These are phyloP conservation scores for Hippocampus zosterae DNA, from an alignment of 2,113 vertebrate genomes.

Conservation along the genomic window DNA sequence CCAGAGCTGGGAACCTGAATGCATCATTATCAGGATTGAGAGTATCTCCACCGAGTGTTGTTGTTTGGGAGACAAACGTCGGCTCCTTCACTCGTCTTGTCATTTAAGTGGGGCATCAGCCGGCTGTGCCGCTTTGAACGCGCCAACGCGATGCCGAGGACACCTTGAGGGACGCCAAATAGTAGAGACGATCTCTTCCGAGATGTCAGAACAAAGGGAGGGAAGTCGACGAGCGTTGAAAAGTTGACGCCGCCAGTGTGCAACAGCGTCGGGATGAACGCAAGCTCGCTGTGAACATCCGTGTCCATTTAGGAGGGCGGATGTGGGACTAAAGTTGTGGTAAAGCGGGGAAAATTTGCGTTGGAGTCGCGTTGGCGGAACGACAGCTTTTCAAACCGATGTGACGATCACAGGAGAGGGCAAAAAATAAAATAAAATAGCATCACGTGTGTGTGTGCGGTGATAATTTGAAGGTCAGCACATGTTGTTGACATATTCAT, in stretches of 20 bases:
- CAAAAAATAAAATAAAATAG: neutral
- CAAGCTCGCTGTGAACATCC: neutral
- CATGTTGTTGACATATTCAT: conserved; percentile 5
- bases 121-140: conserved; percentile 60
- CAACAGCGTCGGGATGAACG: neutral
- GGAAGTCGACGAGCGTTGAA: conserved; percentile 44
- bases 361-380: neutral
- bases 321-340: neutral
- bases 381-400: neutral
- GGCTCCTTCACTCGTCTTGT: conserved; percentile 54
- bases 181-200: conserved; percentile 50
- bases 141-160: conserved; percentile 58
- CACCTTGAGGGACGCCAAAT: conserved; percentile 56
- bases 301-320: neutral
- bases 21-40: conserved; percentile 5
- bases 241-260: conserved; percentile 37
- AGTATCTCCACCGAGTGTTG: conserved; percentile 26
- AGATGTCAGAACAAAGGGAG: conserved; percentile 59
- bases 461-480: neutral
- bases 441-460: neutral
- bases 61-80: conserved; percentile 35
- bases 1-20: neutral
- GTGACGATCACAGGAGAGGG: neutral
- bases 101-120: conserved; percentile 61
- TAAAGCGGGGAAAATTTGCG: neutral